phyloP scores from a whole-genome alignment of 2,113 vertebrate species.

The Ceyx cyanopectus region DNA sequence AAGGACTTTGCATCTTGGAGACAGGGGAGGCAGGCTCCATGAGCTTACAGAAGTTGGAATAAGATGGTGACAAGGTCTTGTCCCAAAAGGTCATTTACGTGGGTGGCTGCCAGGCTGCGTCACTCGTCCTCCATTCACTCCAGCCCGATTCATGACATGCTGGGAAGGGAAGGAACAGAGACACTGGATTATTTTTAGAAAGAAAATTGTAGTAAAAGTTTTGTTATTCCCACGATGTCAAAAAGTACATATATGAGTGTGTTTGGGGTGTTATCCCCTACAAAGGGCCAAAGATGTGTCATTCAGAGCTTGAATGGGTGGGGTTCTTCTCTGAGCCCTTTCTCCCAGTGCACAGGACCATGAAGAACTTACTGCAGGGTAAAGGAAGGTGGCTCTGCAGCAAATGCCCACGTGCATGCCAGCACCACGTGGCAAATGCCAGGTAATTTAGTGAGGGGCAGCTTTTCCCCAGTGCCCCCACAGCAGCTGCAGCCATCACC shows the following conservation, averaged over 20 bases:
- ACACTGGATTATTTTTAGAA: not conserved
- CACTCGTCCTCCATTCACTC: not conserved
- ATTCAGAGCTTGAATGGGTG: not conserved
- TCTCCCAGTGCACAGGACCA: not conserved
- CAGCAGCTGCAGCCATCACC: not conserved
- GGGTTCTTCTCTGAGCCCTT: not conserved
- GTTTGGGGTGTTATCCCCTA: not conserved
- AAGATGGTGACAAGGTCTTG: constrained; percentile 8
- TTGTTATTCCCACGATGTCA: not conserved
- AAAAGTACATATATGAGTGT: not conserved
- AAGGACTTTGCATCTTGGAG: constrained; percentile 1
- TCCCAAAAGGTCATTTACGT: constrained; percentile 4
- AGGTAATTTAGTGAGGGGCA: too few relatives aligned
- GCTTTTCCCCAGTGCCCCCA: not conserved
- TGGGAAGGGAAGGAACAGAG: constrained; percentile 22
- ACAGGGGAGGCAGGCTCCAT: not conserved
- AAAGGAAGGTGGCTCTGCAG: not conserved
- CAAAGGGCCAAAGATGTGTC: not conserved
- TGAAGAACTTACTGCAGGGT: not conserved
- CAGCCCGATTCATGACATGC: constrained; percentile 72
- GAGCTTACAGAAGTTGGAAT: not conserved
- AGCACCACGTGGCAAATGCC: not conserved
- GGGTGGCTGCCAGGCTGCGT: constrained; percentile 30
- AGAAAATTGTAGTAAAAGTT: not conserved
- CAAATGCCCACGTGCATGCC: rapidly evolving